These are phyloP conservation scores for Macquaria ambigua DNA, from an alignment of 2,113 vertebrate genomes.

Conservation along the genomic window DNA sequence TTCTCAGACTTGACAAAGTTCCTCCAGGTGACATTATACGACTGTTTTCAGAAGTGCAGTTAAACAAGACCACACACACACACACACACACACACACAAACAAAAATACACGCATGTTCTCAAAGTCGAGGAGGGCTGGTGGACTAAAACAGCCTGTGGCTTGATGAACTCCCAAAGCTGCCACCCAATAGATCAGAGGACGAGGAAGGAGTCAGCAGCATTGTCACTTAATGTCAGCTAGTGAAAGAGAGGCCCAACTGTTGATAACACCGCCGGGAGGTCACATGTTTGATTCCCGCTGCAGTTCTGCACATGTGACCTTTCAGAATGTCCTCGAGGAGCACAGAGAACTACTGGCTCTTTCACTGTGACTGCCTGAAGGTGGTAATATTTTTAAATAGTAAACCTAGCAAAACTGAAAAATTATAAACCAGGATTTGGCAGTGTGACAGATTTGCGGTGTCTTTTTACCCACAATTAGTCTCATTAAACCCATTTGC, in stretches of 20 bases:
- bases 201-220: slow-evolving; percentile 1
- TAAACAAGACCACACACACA: slow-evolving; percentile 8
- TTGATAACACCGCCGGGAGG: slow-evolving; percentile 16
- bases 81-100: background rate
- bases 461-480: slow-evolving; percentile 17
- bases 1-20: slow-evolving; percentile 7
- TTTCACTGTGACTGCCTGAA: slow-evolving; percentile 18
- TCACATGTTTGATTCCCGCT: slow-evolving; percentile 37
- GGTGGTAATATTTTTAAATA: background rate
- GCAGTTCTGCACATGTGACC: slow-evolving; percentile 13
- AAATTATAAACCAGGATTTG: background rate
- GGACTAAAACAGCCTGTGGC: background rate
- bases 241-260: slow-evolving; percentile 17
- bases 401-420: background rate
- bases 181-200: slow-evolving; percentile 16
- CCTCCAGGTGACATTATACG: background rate
- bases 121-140: background rate
- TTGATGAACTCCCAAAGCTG: slow-evolving; percentile 11
- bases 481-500: background rate
- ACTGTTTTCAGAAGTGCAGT: background rate
- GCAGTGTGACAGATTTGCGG: background rate
- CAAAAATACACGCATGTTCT: background rate
- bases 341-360: slow-evolving; percentile 11
- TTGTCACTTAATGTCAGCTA: slow-evolving; percentile 31
- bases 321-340: slow-evolving; percentile 24